Percentiles rank a stretch among this genome's conserved stretches.
Evolutionary conservation across 2,797 vertebrate genomes (phyloP).

Genomic region (Hydrophis major): DNA sequence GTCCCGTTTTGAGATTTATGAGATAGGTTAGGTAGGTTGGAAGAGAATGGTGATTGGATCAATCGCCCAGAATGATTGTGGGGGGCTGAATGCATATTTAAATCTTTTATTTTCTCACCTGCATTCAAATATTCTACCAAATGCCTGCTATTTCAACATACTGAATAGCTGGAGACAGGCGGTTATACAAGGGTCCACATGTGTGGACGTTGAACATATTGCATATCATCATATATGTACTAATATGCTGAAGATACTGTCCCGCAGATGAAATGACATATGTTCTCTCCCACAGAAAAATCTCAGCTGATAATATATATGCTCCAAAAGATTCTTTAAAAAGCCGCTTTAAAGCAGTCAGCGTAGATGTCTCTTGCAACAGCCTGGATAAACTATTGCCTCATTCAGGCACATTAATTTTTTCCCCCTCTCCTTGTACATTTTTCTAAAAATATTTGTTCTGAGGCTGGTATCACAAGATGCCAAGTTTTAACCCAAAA

Average conservation of each 20-base stretch:
- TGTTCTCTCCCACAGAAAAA: not conserved
- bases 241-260: not conserved
- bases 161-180: not conserved
- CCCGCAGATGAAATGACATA: not conserved
- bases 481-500: slow-evolving; percentile 40
- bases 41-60: not conserved
- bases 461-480: slow-evolving; percentile 27
- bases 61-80: not conserved
- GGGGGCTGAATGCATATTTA: not conserved
- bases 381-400: slow-evolving; percentile 23
- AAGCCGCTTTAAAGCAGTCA: not conserved
- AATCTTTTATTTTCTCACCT: not conserved
- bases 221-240: not conserved
- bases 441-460: slow-evolving; percentile 44
- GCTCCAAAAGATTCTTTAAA: not conserved
- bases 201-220: not conserved
- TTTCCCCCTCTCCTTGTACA: slow-evolving; percentile 11
- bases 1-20: not conserved
- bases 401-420: slow-evolving; percentile 17
- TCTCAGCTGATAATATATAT: not conserved
- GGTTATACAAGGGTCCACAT: not conserved
- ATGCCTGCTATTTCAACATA: not conserved
- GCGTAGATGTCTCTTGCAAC: slow-evolving; percentile 12
- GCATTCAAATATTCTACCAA: not conserved
- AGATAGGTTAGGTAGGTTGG: not conserved